Evolutionary conservation across 2,113 vertebrate genomes (phyloP).

Genomic region (Tachysurus vachellii): DNA sequence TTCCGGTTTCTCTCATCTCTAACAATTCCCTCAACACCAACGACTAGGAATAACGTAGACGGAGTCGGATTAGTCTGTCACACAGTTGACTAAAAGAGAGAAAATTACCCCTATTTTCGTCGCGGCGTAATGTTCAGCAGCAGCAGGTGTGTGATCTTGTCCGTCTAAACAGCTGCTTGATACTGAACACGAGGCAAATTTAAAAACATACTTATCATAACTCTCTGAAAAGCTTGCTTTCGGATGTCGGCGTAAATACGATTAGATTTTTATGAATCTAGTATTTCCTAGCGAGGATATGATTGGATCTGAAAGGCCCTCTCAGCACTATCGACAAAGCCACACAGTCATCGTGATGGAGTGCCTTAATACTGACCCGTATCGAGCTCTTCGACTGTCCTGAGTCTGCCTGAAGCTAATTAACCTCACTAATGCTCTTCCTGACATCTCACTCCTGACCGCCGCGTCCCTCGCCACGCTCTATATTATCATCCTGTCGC

Average conservation of each 20-base stretch:
- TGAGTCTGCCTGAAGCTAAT: constrained; percentile 49
- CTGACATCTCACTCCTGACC: constrained; percentile 34
- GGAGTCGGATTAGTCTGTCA: background rate
- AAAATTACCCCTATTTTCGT: constrained; percentile 5
- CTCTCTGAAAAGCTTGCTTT: background rate
- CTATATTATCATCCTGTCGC: constrained; percentile 7
- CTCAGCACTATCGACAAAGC: constrained; percentile 45
- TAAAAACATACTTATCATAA: background rate
- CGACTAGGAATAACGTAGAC: background rate
- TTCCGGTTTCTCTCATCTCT: background rate
- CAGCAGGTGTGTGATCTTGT: background rate
- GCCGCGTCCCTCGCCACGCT: background rate
- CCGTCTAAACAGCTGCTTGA: background rate
- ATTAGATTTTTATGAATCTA: constrained; percentile 2
- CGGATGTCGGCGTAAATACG: background rate
- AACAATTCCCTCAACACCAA: constrained; percentile 12
- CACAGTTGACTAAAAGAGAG: background rate
- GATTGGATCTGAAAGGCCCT: background rate
- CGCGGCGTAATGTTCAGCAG: background rate
- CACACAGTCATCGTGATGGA: constrained; percentile 41
- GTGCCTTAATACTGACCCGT: constrained; percentile 44
- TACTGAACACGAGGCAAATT: background rate
- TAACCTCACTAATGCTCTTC: constrained; percentile 48
- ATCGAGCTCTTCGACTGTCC: constrained; percentile 34
- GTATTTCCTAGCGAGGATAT: background rate